Base-by-base conservation (phyloP, 2,888 invertebrate species). In the Lithophane leautieri region DNA sequence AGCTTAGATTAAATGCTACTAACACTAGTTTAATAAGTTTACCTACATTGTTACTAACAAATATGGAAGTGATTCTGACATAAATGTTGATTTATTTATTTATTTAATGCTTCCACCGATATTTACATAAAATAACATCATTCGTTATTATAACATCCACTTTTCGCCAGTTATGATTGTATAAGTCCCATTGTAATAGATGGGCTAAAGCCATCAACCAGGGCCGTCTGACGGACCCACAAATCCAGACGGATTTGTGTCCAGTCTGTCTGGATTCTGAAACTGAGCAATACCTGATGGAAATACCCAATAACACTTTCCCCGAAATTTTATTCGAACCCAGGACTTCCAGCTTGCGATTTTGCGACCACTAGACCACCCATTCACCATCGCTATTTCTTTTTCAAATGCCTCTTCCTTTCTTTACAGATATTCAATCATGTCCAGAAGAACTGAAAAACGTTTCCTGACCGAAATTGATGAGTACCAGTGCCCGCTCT, bases 401-500 rank as follows among this genome's bases (percentile, higher is more conserved):
- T n/a, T 52, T 34, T 19, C 12, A n/a, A 67, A 67, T 7, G 4
- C 54, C 34, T 34, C 16, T 47, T 25, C 2, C 22, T 40, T 34
- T 81, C 67, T 78, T 86, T 77, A 66, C 71, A 78, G 79, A 69
- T 61, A 42, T 47, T 87, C 63, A 65, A 63, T 28, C 67, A 97
- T 96, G 96, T 94, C 96, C 22, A 92, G 93, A 74, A 93, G 94
- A 81, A 90, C 93, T 42, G 91, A 90, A 34, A 96, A 95, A 80
- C 95, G 96, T 47, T 93, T 93, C 96, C 94, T 98, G 84, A 97
- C 97, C 12, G 96, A 97, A 60, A 97, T 97, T 1, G 98, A 98
- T 84, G 97, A 97, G 40, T 98, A 98, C 93, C 93, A 95, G 14
- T 97, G 97, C 89, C 92, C 95, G 0, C 94, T 98, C 58, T 95